These are phyloP conservation scores for Lasioglossum marginatum DNA, from an alignment of 2,888 invertebrate species.

Conservation along the genomic window DNA sequence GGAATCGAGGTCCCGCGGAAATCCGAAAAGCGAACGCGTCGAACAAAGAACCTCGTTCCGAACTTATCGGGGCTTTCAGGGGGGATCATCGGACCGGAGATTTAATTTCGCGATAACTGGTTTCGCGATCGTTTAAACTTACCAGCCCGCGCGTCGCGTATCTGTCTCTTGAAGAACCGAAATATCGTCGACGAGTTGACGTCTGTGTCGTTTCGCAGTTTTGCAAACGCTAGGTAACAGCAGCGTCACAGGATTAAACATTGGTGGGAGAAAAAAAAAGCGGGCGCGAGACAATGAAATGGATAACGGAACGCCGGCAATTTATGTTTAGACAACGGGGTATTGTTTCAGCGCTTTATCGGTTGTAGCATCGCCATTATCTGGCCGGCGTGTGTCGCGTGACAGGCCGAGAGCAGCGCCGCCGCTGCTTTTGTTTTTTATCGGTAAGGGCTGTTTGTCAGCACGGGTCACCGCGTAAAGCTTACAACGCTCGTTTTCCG, in stretches of 20 bases:
- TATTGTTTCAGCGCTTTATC: conserved; percentile 51
- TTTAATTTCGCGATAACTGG: background rate
- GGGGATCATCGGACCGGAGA: background rate
- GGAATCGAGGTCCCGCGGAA: background rate
- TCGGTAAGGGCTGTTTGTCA: conserved; percentile 43
- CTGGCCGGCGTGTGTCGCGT: conserved; percentile 35
- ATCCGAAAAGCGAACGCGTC: background rate
- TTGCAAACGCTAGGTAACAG: background rate
- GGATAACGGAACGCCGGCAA: conserved; percentile 43
- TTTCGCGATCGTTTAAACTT: background rate
- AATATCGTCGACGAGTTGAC: background rate
- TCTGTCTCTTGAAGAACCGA: background rate
- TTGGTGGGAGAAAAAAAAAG: background rate
- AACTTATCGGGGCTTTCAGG: conserved; percentile 1
- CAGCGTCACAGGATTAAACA: background rate
- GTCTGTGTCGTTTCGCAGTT: conserved; percentile 1
- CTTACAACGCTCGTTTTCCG: conserved; percentile 9
- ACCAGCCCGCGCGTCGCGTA: background rate
- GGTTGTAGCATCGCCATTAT: conserved; percentile 46
- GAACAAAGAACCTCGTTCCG: background rate
- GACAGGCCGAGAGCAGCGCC: conserved; percentile 41
- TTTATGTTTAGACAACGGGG: conserved; percentile 42
- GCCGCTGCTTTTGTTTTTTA: conserved; percentile 46
- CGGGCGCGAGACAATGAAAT: conserved; percentile 14
- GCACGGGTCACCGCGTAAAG: conserved; percentile 19